Conservation (phyloP, 2,888 invertebrate species). For the Caenorhabditis sinica region DNA sequence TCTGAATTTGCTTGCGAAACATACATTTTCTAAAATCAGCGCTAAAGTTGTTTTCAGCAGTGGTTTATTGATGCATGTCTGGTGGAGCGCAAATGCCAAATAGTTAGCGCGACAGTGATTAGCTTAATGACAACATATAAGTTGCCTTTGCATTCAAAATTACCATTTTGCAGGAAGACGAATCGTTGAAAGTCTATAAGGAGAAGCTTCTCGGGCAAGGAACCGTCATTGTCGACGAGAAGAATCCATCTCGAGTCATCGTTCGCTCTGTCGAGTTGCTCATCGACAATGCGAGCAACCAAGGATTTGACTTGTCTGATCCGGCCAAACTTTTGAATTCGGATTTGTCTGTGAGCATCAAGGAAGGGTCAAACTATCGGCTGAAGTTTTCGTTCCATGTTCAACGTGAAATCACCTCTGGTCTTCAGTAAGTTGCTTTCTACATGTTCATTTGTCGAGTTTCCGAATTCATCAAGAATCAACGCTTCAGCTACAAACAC, state of each 20-base stretch:
- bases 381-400: constrained; percentile 97
- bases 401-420: constrained; percentile 99
- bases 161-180: constrained; percentile 73
- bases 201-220: constrained; percentile 91
- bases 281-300: constrained; percentile 91
- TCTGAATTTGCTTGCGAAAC: no score
- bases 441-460: background rate
- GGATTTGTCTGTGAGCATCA: constrained; percentile 87
- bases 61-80: no score
- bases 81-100: no score
- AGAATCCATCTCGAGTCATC: constrained; percentile 90
- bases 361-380: constrained; percentile 95
- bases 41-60: no score
- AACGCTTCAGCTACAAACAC: constrained; percentile 71
- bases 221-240: constrained; percentile 87
- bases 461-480: background rate
- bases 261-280: constrained; percentile 93
- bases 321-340: constrained; percentile 54
- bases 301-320: constrained; percentile 91
- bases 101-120: no score
- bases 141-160: no score
- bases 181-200: constrained; percentile 88
- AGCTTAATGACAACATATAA: no score
- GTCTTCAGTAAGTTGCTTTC: constrained; percentile 91
- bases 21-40: no score